Conservation (phyloP, 1,140 invertebrate genomes). For the Pseudomyrmex concolor region DNA sequence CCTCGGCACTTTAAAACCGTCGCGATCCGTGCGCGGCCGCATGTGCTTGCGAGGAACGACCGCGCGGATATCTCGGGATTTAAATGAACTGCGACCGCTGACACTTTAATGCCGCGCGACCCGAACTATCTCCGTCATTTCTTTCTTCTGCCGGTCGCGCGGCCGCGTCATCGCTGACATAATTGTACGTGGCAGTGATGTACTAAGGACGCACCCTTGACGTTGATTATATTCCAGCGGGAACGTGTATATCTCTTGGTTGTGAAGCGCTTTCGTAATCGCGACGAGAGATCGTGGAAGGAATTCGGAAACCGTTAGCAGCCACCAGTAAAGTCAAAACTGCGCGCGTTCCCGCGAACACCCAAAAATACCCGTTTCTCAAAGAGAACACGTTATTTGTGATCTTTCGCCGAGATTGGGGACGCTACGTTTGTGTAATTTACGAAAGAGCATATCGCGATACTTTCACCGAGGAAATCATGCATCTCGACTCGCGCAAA, state of each 20-base stretch:
- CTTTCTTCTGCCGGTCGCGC: constrained; percentile 22
- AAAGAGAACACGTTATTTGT: constrained; percentile 46
- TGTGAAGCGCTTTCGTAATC: constrained; percentile 65
- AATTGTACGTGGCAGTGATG: constrained; percentile 71
- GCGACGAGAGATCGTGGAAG: constrained; percentile 19
- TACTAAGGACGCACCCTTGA: constrained; percentile 66
- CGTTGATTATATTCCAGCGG: constrained; percentile 70
- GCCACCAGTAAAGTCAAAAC: constrained; percentile 25
- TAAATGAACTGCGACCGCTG: constrained; percentile 71
- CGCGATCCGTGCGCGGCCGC: constrained; percentile 16
- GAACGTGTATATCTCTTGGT: constrained; percentile 57
- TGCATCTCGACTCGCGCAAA: not conserved
- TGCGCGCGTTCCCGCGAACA: constrained; percentile 12
- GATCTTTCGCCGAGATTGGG: constrained; percentile 5
- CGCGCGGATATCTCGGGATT: constrained; percentile 63
- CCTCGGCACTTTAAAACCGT: constrained; percentile 61
- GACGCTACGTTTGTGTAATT: constrained; percentile 21
- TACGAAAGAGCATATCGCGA: constrained; percentile 31
- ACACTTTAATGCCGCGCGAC: constrained; percentile 71
- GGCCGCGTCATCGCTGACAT: constrained; percentile 71
- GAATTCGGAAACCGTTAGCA: constrained; percentile 51
- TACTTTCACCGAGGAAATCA: not conserved
- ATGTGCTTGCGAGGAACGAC: constrained; percentile 24
- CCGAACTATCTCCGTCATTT: constrained; percentile 29
- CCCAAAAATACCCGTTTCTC: constrained; percentile 8